Evolutionary conservation across 2,113 vertebrate genomes (phyloP), one percentile per base, ranked within the genome.

Genomic region (Shinisaurus crocodilurus): DNA sequence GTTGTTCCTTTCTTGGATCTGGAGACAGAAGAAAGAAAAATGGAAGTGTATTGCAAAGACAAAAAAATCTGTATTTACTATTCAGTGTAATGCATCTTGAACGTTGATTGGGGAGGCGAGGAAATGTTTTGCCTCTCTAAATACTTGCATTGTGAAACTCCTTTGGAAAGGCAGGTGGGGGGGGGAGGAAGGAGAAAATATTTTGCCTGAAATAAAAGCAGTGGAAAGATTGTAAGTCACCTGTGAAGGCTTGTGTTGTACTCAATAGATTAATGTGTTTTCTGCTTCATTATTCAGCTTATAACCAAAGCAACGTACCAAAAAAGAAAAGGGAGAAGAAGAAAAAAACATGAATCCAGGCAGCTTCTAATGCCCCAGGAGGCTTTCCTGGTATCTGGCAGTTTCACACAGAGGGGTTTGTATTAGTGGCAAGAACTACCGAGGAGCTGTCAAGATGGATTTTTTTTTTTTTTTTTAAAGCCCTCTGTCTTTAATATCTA

Each of bases 81-180:
- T 94, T 94, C 87, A 89, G 92, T 94, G 89, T 40, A 69, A 89
- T 95, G 93, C 90, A 92, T 94, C 93, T 94, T 94, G 94, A 93
- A 32, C 89, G 89, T 94, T 93, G 93, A 92, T 93, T 95, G 95
- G 95, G 89, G 85, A 90, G 88, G 90, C 90, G 90, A 93, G 93
- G 89, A 85, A 93, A 86, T 93, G 88, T 95, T 94, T 95, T 92
- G 69, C 93, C 93, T 72, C 93, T 48, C 90, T 94, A 92, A 94
- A 94, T 94, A 91, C 91, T 93, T 90, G 89, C 94, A 91, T 95
- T 95, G 77, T 93, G 90, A 91, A 90, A 92, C 84, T 88, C 88
- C 83, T 75, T 6, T 60, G 70, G 48, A 86, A 86, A 75, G 40
- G 75, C 18, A 15, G 43, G 72, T 18, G 32, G 9, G 7, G 37